Evolutionary conservation across 2,797 vertebrate species (phyloP).

Genomic region (Champsocephalus gunnari): DNA sequence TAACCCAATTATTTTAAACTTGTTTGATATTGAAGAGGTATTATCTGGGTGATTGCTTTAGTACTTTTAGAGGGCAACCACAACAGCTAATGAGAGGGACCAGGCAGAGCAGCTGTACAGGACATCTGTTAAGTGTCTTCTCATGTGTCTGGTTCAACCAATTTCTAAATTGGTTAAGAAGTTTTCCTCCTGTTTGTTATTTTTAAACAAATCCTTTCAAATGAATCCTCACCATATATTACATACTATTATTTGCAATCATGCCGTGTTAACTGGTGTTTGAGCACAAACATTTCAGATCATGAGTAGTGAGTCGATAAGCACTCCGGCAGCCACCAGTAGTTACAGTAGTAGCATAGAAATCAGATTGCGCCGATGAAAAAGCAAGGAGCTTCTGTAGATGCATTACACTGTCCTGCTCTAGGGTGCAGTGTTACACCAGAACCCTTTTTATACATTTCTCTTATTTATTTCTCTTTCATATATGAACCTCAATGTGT

Average conservation of each 20-base stretch:
- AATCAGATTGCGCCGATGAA: neutral
- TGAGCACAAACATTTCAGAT: neutral
- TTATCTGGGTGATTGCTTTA: neutral
- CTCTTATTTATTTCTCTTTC: slow-evolving; percentile 18
- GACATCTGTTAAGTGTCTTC: slow-evolving; percentile 4
- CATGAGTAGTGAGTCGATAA: neutral
- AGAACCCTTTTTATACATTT: slow-evolving; percentile 39
- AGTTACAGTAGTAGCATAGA: neutral
- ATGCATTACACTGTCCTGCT: slow-evolving; percentile 51
- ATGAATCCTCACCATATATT: too few species aligned
- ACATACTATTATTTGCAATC: neutral
- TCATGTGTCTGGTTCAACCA: neutral
- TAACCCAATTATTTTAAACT: neutral
- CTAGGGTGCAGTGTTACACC: slow-evolving; percentile 77
- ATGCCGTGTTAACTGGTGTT: neutral
- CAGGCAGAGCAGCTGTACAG: too few species aligned
- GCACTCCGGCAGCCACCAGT: neutral
- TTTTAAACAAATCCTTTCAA: too few species aligned
- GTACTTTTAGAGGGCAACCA: accelerated
- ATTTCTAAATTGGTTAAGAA: neutral
- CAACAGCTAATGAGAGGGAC: neutral
- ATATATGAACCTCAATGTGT: slow-evolving; percentile 21
- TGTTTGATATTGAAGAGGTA: neutral
- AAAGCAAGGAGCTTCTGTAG: neutral
- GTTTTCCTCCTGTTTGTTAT: neutral